Percentiles rank a stretch among this genome's conserved stretches.
Evolutionary conservation across 2,888 invertebrate genomes (phyloP).

Genomic region (Caenorhabditis uteleia): DNA sequence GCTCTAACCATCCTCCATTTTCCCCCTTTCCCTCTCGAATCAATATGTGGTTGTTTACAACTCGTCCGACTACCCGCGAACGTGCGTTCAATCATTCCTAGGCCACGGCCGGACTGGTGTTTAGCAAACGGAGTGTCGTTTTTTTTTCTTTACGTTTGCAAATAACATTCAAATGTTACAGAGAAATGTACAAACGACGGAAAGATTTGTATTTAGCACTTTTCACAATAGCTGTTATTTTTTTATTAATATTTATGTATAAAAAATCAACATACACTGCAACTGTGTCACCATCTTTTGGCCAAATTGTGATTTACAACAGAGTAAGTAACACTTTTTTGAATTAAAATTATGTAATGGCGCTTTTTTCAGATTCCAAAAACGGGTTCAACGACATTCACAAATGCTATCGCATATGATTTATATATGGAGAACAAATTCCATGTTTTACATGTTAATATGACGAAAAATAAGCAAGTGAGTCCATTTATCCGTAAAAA

Average conservation of each 20-base stretch:
- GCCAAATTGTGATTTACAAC: conserved; percentile 50
- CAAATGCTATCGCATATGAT: conserved; percentile 67
- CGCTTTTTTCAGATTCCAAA: conserved; percentile 61
- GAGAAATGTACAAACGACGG: too few relatives aligned
- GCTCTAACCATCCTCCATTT: too few relatives aligned
- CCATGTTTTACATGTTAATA: conserved; percentile 90
- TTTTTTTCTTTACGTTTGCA: too few relatives aligned
- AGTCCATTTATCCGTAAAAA: too few relatives aligned
- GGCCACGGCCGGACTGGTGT: not conserved
- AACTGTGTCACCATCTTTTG: conserved; percentile 5
- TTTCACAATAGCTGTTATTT: conserved; percentile 9
- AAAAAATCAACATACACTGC: not conserved
- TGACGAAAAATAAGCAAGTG: conserved; percentile 85
- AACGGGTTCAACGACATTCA: conserved; percentile 67
- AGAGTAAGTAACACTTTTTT: conserved; percentile 28
- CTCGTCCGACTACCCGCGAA: too few relatives aligned
- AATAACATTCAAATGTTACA: too few relatives aligned
- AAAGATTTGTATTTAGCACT: conserved; percentile 6
- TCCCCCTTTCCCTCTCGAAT: too few relatives aligned
- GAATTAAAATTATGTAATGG: not conserved
- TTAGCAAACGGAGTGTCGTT: too few relatives aligned
- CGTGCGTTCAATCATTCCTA: too few relatives aligned
- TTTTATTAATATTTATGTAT: conserved; percentile 7
- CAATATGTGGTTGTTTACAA: too few relatives aligned
- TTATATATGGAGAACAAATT: conserved; percentile 61